Percentiles rank a stretch among this genome's conserved stretches.
These are phyloP conservation scores for Danaus plexippus DNA, from an alignment of 1,140 invertebrate species.

Conservation along the genomic window DNA sequence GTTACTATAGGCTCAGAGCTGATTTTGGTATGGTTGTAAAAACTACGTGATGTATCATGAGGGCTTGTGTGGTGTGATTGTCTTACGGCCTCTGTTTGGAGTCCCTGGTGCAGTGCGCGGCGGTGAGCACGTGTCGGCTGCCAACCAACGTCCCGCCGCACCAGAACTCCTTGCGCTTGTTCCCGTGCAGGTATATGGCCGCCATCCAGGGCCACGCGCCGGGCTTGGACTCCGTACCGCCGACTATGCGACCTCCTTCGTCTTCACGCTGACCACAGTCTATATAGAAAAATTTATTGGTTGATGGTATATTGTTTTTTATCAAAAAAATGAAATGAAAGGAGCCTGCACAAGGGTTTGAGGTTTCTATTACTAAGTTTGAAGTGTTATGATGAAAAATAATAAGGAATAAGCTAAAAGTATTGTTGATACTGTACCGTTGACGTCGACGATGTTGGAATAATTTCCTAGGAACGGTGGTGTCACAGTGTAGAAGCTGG, in stretches of 20 bases:
- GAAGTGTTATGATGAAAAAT: background rate
- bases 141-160: slow-evolving; percentile 92
- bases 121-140: slow-evolving; percentile 86
- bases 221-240: slow-evolving; percentile 86
- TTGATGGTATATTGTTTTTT: background rate
- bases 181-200: slow-evolving; percentile 90
- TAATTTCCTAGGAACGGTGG: slow-evolving; percentile 55
- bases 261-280: slow-evolving; percentile 88
- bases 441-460: slow-evolving; percentile 61
- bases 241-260: slow-evolving; percentile 88
- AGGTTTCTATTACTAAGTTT: too few relatives aligned
- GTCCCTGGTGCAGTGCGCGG: slow-evolving; percentile 93
- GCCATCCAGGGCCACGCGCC: slow-evolving; percentile 96
- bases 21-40: too few relatives aligned
- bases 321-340: too few relatives aligned
- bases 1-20: too few relatives aligned
- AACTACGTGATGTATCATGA: too few relatives aligned
- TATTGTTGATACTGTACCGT: slow-evolving; percentile 42
- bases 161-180: slow-evolving; percentile 91
- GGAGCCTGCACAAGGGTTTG: too few relatives aligned
- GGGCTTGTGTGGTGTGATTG: background rate
- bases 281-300: slow-evolving; percentile 12
- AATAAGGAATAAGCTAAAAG: slow-evolving; percentile 8
- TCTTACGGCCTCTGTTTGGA: slow-evolving; percentile 89
- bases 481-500: slow-evolving; percentile 49